Evolutionary conservation across 2,113 vertebrate genomes (phyloP).

Genomic region (Mus spicilegus): DNA sequence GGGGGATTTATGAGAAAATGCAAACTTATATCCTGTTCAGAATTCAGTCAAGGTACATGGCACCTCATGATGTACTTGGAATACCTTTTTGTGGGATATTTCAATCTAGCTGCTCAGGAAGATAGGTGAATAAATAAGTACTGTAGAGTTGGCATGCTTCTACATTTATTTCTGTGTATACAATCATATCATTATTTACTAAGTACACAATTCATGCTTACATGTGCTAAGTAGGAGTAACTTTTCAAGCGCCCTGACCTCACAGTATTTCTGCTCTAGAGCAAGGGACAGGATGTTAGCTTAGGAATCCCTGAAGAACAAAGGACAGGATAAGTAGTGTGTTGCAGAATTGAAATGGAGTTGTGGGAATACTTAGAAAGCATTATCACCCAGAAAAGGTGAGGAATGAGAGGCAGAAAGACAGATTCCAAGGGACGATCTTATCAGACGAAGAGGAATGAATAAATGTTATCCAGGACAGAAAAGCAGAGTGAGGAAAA

Average conservation of each 20-base stretch:
- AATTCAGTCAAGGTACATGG: neutral
- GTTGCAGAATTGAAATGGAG: neutral
- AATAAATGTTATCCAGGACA: neutral
- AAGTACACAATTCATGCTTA: neutral
- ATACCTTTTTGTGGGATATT: neutral
- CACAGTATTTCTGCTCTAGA: neutral
- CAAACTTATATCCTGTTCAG: neutral
- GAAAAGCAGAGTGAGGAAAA: neutral
- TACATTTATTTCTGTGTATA: neutral
- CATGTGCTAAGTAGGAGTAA: neutral
- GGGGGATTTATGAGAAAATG: neutral
- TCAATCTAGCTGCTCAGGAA: neutral
- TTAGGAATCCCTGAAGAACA: neutral
- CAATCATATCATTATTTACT: neutral
- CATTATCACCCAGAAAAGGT: neutral
- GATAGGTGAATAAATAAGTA: neutral
- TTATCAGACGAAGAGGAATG: neutral
- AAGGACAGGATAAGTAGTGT: neutral
- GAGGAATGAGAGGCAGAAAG: neutral
- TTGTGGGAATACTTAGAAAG: fast-evolving
- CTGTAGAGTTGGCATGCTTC: neutral
- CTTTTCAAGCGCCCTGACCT: neutral
- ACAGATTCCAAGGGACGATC: neutral
- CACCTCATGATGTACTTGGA: neutral
- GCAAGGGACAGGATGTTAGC: neutral